Percentiles rank a stretch among this genome's conserved stretches.
phyloP scores from a whole-genome alignment of 2,888 invertebrate genomes.

The Abrostola tripartita region DNA sequence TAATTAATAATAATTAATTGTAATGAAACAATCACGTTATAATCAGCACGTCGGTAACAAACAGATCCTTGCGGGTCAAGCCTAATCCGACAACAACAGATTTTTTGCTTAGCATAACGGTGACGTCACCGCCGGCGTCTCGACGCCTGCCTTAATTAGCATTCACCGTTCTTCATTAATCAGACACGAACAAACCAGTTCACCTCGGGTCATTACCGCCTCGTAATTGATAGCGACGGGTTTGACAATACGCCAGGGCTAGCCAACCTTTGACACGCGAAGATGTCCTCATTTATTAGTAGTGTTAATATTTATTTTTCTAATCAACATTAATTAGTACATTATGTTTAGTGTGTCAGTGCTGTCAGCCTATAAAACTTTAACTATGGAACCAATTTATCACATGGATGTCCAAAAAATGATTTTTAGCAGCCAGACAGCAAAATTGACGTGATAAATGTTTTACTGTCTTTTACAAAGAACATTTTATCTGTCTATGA shows the following conservation, averaged over 20 bases:
- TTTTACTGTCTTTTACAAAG: no score
- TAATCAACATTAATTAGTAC: no score
- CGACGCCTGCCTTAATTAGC: conserved; percentile 13
- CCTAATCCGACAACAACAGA: background rate
- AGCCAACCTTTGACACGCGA: background rate
- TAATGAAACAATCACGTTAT: background rate
- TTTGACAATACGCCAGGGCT: background rate
- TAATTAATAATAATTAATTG: background rate
- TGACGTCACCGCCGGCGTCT: background rate
- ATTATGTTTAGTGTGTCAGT: no score
- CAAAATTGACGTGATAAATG: no score
- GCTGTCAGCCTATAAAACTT: no score
- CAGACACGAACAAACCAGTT: conserved; percentile 2
- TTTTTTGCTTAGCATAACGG: background rate
- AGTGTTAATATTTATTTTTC: no score
- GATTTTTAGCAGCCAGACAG: no score
- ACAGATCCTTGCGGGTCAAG: background rate
- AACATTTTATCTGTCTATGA: background rate
- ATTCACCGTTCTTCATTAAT: conserved; percentile 13
- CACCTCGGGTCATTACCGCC: conserved; percentile 8
- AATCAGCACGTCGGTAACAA: background rate
- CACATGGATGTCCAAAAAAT: no score
- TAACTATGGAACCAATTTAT: no score
- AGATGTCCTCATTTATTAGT: no score
- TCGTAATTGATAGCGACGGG: conserved; percentile 12